phyloP scores from a whole-genome alignment of 2,797 vertebrate genomes.

The Spinus olivaceus region DNA sequence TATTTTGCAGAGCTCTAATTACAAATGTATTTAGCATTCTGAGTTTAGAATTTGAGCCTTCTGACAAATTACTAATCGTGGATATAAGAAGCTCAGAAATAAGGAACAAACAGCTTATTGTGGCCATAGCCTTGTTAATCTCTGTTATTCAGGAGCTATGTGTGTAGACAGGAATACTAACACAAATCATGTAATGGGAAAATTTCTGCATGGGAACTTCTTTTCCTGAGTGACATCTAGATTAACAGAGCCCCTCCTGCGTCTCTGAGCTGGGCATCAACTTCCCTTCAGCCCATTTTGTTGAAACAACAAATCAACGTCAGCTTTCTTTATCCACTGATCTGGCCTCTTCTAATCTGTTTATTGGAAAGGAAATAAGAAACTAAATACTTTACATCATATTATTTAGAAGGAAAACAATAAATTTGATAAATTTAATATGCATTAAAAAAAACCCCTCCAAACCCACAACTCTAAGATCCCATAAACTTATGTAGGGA shows the following conservation, averaged over 20 bases:
- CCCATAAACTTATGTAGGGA: neutral
- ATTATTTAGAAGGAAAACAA: neutral
- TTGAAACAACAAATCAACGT: neutral
- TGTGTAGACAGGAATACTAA: neutral
- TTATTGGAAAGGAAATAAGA: neutral
- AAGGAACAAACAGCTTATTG: neutral
- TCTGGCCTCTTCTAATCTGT: neutral
- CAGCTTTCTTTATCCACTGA: neutral
- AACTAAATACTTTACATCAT: neutral
- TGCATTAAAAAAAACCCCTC: accelerated
- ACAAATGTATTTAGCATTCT: neutral
- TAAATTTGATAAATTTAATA: neutral
- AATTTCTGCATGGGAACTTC: neutral
- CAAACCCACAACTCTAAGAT: neutral
- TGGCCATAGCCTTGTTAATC: neutral
- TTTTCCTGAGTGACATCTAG: neutral
- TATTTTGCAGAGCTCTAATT: slow-evolving; percentile 11
- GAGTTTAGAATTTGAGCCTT: neutral
- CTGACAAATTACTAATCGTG: slow-evolving; percentile 39
- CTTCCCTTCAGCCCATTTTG: neutral
- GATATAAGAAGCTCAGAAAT: slow-evolving; percentile 1
- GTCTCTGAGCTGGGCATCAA: neutral
- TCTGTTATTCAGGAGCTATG: neutral
- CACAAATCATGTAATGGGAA: neutral
- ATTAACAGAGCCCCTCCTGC: neutral